Evolutionary conservation across 2,113 vertebrate genomes (phyloP), one percentile per base, ranked within the genome.

Genomic region (Columba janthina): DNA sequence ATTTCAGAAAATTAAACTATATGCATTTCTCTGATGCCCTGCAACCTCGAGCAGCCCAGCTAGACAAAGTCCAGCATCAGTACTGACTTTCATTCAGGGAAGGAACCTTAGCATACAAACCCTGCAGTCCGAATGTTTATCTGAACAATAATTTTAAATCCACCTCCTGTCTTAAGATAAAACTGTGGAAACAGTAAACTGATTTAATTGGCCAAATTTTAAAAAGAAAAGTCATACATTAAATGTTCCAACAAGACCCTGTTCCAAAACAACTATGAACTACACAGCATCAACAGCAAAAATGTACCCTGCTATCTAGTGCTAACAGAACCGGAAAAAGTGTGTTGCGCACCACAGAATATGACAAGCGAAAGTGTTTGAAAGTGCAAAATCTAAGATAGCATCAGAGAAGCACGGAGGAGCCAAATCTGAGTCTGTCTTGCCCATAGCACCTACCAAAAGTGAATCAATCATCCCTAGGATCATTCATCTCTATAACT

Each of bases 311-410:
- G 26, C 50, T 17, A 15, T 13, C 44, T n/a, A 51, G 34, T 7
- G 14, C 22, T 10, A 73, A 89, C 14, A 48, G 8, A 70, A 56
- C 8, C 36, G 29, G 36, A 73, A 44, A 22, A 13, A 65, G 10
- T 3, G 1, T 9, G 15, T 3, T 56, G 46, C 22, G 57, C 38
- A 18, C 26, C 31, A 54, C 0, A 0, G 42, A 64, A 36, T 13
- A 19, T 8, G 11, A 44, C 13, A 57, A 73, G 3, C 15, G 31
- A 22, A 11, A n/a, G 54, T 3, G 11, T 42, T 11, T 73, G 50
- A 62, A 77, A 10, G 10, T 24, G 16, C 21, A 73, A 92, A 86
- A 69, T 14, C 48, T 69, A 57, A 53, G 26, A 42, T 1, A 40
- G 36, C 38, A 46, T 62, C 42, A 80, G 7, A 72, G 61, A 34